These are phyloP conservation scores for Phylloscopus whistleri DNA, from an alignment of 2,113 vertebrate genomes.

Conservation along the genomic window DNA sequence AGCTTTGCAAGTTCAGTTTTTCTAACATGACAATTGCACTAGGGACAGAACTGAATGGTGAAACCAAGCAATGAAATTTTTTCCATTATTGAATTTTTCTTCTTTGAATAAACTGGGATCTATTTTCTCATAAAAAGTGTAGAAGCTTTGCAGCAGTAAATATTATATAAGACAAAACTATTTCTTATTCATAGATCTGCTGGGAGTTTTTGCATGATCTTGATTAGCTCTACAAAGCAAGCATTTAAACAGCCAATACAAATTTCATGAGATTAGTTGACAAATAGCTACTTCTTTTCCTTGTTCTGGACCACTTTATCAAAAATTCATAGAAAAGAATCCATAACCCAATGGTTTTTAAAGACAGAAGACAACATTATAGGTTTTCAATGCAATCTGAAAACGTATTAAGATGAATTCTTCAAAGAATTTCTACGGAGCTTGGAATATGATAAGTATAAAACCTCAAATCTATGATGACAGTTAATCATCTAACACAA, in stretches of 20 bases:
- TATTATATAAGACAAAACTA: background rate
- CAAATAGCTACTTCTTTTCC: background rate
- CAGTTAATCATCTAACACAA: background rate
- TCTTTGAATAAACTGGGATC: background rate
- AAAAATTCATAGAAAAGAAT: background rate
- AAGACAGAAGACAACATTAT: background rate
- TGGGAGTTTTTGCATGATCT: background rate
- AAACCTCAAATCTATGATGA: background rate
- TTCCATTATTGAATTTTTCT: background rate
- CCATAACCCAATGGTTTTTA: background rate
- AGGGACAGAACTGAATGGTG: background rate
- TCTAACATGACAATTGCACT: background rate
- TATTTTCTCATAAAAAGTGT: background rate
- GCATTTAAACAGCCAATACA: background rate
- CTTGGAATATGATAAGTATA: background rate
- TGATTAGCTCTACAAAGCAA: background rate
- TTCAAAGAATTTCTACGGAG: background rate
- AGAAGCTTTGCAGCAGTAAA: background rate
- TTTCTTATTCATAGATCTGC: conserved; percentile 4
- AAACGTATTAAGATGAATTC: background rate
- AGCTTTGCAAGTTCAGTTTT: background rate
- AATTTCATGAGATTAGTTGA: background rate
- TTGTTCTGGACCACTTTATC: background rate
- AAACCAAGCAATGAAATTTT: background rate
- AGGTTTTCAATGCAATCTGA: background rate